A percentile compares a stretch with the other conserved stretches of the same genome.
phyloP scores from a whole-genome alignment of 1,140 invertebrate genomes.

The Aphis craccivora region DNA sequence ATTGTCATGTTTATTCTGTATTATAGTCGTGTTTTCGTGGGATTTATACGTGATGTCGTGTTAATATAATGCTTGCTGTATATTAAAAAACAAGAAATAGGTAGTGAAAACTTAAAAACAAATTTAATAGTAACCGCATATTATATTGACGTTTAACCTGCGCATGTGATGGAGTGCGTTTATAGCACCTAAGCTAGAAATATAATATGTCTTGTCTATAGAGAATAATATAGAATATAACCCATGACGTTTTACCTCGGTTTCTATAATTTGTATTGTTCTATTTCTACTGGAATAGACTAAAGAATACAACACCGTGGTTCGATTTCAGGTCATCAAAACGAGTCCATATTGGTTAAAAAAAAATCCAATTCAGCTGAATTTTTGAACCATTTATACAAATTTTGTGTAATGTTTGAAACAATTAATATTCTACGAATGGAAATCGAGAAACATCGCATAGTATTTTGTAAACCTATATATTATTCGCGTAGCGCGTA shows the following conservation, averaged over 20 bases:
- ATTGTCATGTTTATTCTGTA: not conserved
- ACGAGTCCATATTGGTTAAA: conserved; percentile 14
- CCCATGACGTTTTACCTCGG: not conserved
- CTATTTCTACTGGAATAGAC: not conserved
- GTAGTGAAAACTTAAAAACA: not conserved
- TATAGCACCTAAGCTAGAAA: not conserved
- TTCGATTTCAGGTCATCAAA: conserved; percentile 42
- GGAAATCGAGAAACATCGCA: not conserved
- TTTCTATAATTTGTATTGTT: not conserved
- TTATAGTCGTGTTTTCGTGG: not conserved
- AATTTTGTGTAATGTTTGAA: conserved; percentile 35
- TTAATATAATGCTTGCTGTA: not conserved
- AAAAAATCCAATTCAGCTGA: conserved; percentile 41
- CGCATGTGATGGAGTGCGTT: not conserved
- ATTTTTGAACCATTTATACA: not conserved
- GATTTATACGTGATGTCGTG: not conserved
- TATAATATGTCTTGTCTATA: not conserved
- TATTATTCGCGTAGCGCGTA: not conserved
- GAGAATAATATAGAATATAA: not conserved
- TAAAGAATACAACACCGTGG: not conserved
- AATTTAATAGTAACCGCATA: not conserved
- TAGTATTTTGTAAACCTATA: not conserved
- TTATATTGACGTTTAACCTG: not conserved
- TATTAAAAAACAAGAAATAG: not conserved
- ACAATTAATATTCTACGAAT: conserved; percentile 34